These are phyloP conservation scores for Apodemia hepburni DNA, from an alignment of 2,888 invertebrate species.

Conservation along the genomic window DNA sequence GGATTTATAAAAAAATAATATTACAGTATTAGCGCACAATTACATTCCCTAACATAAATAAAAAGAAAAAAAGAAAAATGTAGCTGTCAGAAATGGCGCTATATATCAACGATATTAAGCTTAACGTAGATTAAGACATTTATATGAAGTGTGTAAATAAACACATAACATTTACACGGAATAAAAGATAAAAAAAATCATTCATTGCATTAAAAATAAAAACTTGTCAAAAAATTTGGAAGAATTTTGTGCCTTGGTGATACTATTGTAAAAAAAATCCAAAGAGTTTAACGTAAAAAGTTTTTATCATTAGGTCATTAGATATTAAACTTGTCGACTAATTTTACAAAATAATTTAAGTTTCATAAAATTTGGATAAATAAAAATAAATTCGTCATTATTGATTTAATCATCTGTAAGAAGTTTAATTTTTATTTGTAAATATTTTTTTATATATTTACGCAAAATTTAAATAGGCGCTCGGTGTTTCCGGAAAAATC, in stretches of 20 bases:
- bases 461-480: too few species aligned
- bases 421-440: too few species aligned
- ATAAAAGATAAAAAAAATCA: neutral
- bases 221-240: neutral
- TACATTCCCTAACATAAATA: neutral
- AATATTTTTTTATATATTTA: too few species aligned
- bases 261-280: slow-evolving; percentile 21
- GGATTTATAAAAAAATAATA: neutral
- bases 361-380: neutral
- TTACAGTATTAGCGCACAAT: slow-evolving; percentile 18
- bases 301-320: neutral
- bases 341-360: neutral
- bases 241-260: slow-evolving; percentile 33
- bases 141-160: neutral
- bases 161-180: neutral
- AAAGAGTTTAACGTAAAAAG: neutral
- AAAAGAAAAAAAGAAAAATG: too few species aligned
- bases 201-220: too few species aligned
- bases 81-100: neutral
- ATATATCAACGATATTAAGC: neutral
- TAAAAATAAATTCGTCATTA: too few species aligned
- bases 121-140: neutral
- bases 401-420: too few species aligned
- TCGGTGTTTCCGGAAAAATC: too few species aligned
- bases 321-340: neutral